Percentiles rank a stretch among this genome's conserved stretches.
Conservation (phyloP, 2,888 invertebrate genomes). For the Melinaea menophilus region DNA sequence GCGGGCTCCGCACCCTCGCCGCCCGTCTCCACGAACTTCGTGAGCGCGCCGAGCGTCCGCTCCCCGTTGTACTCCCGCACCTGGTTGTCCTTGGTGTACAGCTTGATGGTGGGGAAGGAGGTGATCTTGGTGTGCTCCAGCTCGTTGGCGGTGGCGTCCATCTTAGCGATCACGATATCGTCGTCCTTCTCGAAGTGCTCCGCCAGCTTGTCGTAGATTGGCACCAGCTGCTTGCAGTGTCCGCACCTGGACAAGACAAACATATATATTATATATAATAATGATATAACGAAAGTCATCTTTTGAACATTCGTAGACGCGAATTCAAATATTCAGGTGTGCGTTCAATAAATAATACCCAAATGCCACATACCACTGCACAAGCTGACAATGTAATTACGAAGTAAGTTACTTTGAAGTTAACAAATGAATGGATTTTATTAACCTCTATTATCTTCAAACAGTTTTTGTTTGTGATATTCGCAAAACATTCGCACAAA, state of each 20-base stretch:
- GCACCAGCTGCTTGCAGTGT: constrained; percentile 98
- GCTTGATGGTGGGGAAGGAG: constrained; percentile 96
- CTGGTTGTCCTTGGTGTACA: constrained; percentile 96
- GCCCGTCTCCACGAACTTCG: constrained; percentile 95
- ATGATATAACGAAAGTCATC: no score
- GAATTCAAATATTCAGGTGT: no score
- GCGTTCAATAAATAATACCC: no score
- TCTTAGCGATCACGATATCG: constrained; percentile 96
- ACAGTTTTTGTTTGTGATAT: no score
- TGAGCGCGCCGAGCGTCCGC: constrained; percentile 94
- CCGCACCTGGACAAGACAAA: constrained; percentile 80
- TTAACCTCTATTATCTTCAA: no score
- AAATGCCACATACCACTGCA: no score
- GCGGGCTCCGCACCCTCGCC: constrained; percentile 87
- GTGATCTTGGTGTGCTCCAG: constrained; percentile 96
- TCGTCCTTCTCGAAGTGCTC: constrained; percentile 93
- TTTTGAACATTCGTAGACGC: no score
- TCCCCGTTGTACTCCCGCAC: constrained; percentile 93
- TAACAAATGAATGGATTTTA: no score
- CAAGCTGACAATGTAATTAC: no score
- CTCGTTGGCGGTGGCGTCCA: constrained; percentile 99
- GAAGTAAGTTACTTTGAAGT: no score
- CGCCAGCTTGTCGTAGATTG: constrained; percentile 97
- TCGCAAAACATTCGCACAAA: no score
- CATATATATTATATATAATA: neutral